Percentiles rank a stretch among this genome's conserved stretches.
phyloP scores from a whole-genome alignment of 1,140 invertebrate species.

The Lepidotrigona ventralis region DNA sequence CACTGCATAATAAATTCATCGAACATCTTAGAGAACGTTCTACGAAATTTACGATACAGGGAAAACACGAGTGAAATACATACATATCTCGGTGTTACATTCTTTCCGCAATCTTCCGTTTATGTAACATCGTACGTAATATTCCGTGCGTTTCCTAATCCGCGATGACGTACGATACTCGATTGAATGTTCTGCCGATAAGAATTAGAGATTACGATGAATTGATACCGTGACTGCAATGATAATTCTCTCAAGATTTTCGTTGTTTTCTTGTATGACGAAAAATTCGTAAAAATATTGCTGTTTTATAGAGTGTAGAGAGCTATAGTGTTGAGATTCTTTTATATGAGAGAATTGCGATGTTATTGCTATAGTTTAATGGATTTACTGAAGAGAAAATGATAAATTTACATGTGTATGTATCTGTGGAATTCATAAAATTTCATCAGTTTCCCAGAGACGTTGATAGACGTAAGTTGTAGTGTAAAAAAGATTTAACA shows the following conservation, averaged over 20 bases:
- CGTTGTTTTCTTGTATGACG: no score
- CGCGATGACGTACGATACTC: conserved; percentile 2
- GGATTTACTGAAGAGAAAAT: no score
- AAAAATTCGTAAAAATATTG: no score
- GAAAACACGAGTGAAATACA: neutral
- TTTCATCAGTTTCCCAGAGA: neutral
- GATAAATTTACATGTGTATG: neutral
- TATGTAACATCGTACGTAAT: conserved; percentile 19
- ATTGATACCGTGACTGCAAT: neutral
- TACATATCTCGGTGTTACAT: neutral
- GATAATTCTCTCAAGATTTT: neutral
- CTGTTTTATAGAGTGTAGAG: no score
- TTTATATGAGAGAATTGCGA: no score
- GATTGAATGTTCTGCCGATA: conserved; percentile 24
- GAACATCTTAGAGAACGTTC: neutral
- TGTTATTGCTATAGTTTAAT: no score
- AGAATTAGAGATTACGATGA: conserved; percentile 26
- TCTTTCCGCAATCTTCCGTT: conserved; percentile 7
- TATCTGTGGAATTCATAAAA: neutral
- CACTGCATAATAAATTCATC: neutral
- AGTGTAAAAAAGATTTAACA: no score
- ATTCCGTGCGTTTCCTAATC: conserved; percentile 21
- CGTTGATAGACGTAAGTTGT: no score
- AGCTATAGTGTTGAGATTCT: no score
- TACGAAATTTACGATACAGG: neutral